Conservation (phyloP, 1,140 invertebrate genomes). For the Linepithema humile region DNA sequence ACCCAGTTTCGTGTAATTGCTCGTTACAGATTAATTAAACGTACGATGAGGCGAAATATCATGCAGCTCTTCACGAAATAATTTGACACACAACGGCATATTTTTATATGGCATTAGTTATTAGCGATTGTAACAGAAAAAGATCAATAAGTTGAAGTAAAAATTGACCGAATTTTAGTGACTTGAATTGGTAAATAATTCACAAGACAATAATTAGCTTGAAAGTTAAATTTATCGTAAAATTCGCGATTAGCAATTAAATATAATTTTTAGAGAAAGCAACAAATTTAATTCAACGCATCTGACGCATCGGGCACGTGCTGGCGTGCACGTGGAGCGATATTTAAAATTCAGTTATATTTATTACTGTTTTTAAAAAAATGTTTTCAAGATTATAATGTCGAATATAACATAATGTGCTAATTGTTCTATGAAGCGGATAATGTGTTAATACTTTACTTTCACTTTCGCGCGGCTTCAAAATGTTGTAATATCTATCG, state of each 20-base stretch:
- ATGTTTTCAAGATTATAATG: conserved; percentile 21
- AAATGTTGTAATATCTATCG: conserved; percentile 7
- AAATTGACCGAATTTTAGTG: background rate
- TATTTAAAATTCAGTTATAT: background rate
- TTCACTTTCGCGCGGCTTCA: conserved; percentile 26
- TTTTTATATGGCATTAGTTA: background rate
- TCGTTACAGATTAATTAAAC: conserved; percentile 39
- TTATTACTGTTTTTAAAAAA: background rate
- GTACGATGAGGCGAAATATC: background rate
- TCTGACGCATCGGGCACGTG: conserved; percentile 43
- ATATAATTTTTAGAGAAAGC: conserved; percentile 39
- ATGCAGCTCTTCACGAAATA: background rate
- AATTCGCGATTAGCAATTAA: background rate
- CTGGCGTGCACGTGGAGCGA: background rate
- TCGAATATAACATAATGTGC: conserved; percentile 6
- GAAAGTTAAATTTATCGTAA: background rate
- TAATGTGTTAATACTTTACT: conserved; percentile 36
- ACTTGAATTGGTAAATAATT: background rate
- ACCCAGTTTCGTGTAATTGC: conserved; percentile 13
- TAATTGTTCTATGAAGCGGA: conserved; percentile 28
- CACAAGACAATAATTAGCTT: background rate
- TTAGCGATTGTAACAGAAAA: background rate
- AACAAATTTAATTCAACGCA: conserved; percentile 33
- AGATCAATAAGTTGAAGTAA: background rate
- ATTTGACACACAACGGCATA: background rate